Evolutionary conservation across 2,888 invertebrate genomes (phyloP).

Genomic region (Limnephilus rhombicus): DNA sequence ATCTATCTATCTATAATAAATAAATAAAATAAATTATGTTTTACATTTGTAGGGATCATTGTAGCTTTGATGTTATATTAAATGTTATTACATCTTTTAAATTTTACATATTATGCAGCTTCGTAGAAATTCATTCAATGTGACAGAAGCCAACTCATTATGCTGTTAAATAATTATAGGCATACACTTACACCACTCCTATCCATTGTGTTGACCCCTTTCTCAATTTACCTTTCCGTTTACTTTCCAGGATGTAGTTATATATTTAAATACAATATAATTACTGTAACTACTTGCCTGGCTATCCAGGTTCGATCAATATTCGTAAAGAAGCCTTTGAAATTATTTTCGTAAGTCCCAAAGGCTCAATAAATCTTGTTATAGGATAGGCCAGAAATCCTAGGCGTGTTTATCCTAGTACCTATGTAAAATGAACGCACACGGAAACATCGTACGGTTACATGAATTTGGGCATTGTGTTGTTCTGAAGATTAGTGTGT

Average conservation of each 20-base stretch:
- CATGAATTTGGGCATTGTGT: not conserved
- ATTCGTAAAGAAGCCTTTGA: slow-evolving; percentile 3
- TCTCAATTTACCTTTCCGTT: not conserved
- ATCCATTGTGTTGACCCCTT: not conserved
- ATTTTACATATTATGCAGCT: not conserved
- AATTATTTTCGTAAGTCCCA: not conserved
- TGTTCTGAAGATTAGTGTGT: not conserved
- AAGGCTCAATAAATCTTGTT: slow-evolving; percentile 8
- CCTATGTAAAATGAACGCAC: not conserved
- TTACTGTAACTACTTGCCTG: not conserved
- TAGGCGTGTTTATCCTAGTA: not conserved
- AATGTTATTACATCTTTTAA: not conserved
- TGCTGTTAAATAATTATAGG: not conserved
- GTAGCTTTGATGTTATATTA: not conserved
- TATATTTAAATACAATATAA: not conserved
- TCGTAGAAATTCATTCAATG: not conserved
- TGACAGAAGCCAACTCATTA: not conserved
- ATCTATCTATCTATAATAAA: too few relatives aligned
- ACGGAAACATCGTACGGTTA: not conserved
- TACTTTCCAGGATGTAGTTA: not conserved
- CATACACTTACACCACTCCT: not conserved
- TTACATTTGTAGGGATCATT: not conserved
- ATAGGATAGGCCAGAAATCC: not conserved
- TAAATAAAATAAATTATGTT: not conserved
- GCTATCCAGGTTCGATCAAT: not conserved